phyloP scores from a whole-genome alignment of 2,113 vertebrate species.

The Megaleporinus macrocephalus region DNA sequence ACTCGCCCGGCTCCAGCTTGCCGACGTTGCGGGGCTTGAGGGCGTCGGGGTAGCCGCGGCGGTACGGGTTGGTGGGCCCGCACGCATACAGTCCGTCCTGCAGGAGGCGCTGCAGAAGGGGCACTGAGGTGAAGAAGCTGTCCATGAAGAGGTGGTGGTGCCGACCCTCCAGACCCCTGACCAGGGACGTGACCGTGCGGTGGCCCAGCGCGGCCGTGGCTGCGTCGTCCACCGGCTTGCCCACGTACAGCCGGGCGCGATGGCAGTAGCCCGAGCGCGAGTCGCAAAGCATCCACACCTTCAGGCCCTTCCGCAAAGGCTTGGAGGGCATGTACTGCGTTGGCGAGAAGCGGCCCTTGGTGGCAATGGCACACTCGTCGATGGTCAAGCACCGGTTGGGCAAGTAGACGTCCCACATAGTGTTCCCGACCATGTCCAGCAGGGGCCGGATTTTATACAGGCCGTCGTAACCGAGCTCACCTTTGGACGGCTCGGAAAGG shows the following conservation, averaged over 20 bases:
- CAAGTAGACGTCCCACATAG: conserved; percentile 80
- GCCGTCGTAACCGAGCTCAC: conserved; percentile 79
- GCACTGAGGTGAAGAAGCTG: conserved; percentile 81
- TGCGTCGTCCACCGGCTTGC: conserved; percentile 70
- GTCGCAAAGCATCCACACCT: conserved; percentile 84
- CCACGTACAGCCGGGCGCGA: conserved; percentile 75
- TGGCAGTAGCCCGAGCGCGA: conserved; percentile 83
- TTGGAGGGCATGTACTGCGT: conserved; percentile 82
- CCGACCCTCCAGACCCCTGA: conserved; percentile 77
- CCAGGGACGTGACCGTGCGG: conserved; percentile 75
- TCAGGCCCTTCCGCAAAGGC: conserved; percentile 79
- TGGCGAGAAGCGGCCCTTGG: conserved; percentile 77
- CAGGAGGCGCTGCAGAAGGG: conserved; percentile 78
- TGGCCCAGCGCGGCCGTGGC: conserved; percentile 64
- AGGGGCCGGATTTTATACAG: conserved; percentile 82
- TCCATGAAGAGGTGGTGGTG: conserved; percentile 82
- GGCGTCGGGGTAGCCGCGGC: conserved; percentile 79
- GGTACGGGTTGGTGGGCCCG: conserved; percentile 75
- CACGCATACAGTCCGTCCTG: conserved; percentile 78
- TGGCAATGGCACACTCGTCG: conserved; percentile 75
- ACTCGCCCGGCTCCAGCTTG: conserved; percentile 78
- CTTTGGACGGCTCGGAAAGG: conserved; percentile 72
- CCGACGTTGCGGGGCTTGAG: conserved; percentile 77
- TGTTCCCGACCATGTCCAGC: conserved; percentile 79
- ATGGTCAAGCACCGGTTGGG: conserved; percentile 81